Base-by-base conservation (phyloP, 2,797 vertebrate genomes). In the Phalloptychus januarius region DNA sequence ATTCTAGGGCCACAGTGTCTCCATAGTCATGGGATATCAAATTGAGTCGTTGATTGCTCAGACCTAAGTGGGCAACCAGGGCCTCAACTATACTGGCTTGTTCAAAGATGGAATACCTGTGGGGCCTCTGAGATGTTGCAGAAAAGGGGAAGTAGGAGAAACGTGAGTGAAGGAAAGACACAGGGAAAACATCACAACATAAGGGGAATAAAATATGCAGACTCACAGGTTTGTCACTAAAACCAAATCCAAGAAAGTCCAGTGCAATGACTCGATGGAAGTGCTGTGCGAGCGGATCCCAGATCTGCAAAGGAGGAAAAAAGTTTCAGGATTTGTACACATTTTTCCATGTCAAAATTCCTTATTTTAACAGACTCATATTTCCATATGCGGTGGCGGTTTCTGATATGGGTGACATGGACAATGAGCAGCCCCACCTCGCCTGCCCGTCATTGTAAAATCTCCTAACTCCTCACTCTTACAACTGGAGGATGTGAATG, bases 161-260 rank as follows among this genome's bases (percentile, higher is more conserved):
- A 23, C 11, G 67, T 16, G 38, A 50, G 1, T 28, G 38, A 46
- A 58, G 7, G 4, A 61, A 46, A 28, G 67, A 15, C 23, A 2
- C 4, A 70, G 67, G 67, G 28, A 70, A 70, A n/a, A 44, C 20
- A 44, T 70, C 15, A 16, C 12, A 18, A 15, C 67, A 45, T 70
- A 8, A 44, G 10, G 10, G 5, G 8, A 33, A 10, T 45, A 4
- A 10, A 33, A 33, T 42, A 90, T 28, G 40, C 40, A 44, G 67
- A 70, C 97, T 96, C 84, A 99, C 98, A 2, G 98, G 98, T 83
- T 99, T 99, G 90, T 99, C 97, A 5, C 98, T 99, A 93, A 99
- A 99, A 85, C 98, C 98, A 20, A 99, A 99, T 11, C 98, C 98
- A 0, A 99, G 88, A 71, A 99, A 99, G 91, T 99, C 98, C 25